Conservation (phyloP, 2,888 invertebrate species). For the Chloroclysta siterata region DNA sequence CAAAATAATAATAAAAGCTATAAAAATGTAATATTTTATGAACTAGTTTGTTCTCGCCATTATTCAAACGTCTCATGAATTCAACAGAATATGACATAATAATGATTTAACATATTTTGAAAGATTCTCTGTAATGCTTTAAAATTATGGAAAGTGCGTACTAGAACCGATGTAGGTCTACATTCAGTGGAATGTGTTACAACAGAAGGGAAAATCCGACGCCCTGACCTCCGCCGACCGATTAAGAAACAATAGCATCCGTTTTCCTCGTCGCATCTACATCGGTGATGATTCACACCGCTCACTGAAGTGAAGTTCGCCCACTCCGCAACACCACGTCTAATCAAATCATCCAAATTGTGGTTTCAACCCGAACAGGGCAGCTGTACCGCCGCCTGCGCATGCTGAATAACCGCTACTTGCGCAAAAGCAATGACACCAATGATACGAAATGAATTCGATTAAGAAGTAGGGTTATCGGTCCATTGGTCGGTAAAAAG, state of each 20-base stretch:
- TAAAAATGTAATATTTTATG: background rate
- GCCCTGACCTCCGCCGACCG: slow-evolving; percentile 4
- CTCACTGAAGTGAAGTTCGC: too few species aligned
- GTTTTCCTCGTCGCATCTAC: slow-evolving; percentile 3
- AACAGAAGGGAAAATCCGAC: slow-evolving; percentile 6
- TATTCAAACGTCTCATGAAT: background rate
- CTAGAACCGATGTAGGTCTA: background rate
- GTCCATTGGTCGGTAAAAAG: too few species aligned
- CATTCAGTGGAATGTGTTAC: slow-evolving; percentile 6
- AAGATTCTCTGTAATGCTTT: background rate
- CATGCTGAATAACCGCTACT: too few species aligned
- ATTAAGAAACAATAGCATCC: slow-evolving; percentile 10
- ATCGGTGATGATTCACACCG: slow-evolving; percentile 2
- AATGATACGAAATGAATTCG: too few species aligned
- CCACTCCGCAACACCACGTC: background rate
- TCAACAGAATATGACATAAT: background rate
- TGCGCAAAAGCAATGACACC: too few species aligned
- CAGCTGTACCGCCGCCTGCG: too few species aligned
- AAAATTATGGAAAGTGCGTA: background rate
- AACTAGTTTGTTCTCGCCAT: background rate
- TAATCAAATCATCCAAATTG: background rate
- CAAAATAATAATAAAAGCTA: too few species aligned
- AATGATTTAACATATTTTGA: background rate
- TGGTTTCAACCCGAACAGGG: background rate
- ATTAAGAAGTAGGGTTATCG: too few species aligned